These are phyloP conservation scores for Mesembrinibis cayennensis DNA, from an alignment of 2,113 vertebrate genomes.

Conservation along the genomic window DNA sequence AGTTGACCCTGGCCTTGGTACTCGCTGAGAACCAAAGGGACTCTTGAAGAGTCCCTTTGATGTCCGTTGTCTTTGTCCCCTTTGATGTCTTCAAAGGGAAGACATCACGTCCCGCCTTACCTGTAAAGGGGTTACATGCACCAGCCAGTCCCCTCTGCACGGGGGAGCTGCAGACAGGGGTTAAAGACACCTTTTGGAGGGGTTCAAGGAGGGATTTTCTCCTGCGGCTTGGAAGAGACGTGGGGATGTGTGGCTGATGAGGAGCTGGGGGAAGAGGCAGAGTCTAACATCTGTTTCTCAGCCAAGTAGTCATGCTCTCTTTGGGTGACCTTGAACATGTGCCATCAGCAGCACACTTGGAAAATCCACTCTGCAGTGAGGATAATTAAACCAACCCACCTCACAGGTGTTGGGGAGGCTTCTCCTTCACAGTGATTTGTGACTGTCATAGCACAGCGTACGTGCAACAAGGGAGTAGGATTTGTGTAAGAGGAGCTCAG, in stretches of 20 bases:
- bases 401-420: constrained; percentile 41
- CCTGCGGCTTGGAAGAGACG: neutral
- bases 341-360: neutral
- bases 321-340: neutral
- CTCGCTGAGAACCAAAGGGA: neutral
- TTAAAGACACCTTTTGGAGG: neutral
- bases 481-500: neutral
- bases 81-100: neutral
- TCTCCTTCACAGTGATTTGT: constrained; percentile 10
- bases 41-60: too few relatives aligned
- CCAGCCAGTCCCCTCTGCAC: neutral
- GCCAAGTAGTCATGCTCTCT: neutral
- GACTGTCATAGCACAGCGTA: neutral
- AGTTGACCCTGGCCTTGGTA: neutral
- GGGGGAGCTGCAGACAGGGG: neutral
- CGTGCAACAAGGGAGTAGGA: fast-evolving
- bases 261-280: neutral
- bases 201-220: neutral
- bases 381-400: neutral
- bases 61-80: too few relatives aligned
- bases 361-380: neutral
- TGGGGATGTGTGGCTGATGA: neutral
- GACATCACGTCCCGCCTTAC: neutral
- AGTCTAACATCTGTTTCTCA: neutral
- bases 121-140: neutral